Conservation (phyloP, 2,113 vertebrate species). For the Seriola quinqueradiata region DNA sequence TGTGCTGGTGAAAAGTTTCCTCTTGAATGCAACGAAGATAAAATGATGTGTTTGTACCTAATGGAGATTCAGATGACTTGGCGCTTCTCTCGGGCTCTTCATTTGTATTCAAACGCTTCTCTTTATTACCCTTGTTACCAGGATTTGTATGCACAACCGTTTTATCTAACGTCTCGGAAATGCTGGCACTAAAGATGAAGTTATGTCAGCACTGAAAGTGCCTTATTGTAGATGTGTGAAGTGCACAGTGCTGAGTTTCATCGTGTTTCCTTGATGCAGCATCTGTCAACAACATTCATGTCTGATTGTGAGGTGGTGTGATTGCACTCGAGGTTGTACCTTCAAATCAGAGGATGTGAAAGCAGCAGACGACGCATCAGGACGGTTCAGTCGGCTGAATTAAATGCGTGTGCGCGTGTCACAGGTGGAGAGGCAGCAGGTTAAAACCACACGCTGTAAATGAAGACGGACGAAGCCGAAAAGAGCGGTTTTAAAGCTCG, state of each 20-base stretch:
- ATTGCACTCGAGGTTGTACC: neutral
- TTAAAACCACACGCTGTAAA: neutral
- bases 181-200: too few relatives aligned
- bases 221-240: neutral
- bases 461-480: too few relatives aligned
- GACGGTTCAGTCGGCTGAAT: neutral
- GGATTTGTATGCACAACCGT: neutral
- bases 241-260: neutral
- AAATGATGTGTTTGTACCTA: neutral
- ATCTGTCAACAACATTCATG: constrained; percentile 8
- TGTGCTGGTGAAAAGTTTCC: neutral
- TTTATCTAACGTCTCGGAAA: neutral
- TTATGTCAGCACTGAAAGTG: neutral
- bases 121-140: neutral
- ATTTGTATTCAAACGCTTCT: neutral
- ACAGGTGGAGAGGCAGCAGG: neutral
- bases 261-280: neutral
- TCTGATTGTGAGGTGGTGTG: neutral
- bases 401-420: neutral
- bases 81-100: neutral
- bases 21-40: neutral
- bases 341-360: neutral
- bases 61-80: neutral
- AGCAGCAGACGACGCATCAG: constrained; percentile 7
- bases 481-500: too few relatives aligned